Evolutionary conservation across 2,797 vertebrate genomes (phyloP).

Genomic region (Crenuchus spilurus): DNA sequence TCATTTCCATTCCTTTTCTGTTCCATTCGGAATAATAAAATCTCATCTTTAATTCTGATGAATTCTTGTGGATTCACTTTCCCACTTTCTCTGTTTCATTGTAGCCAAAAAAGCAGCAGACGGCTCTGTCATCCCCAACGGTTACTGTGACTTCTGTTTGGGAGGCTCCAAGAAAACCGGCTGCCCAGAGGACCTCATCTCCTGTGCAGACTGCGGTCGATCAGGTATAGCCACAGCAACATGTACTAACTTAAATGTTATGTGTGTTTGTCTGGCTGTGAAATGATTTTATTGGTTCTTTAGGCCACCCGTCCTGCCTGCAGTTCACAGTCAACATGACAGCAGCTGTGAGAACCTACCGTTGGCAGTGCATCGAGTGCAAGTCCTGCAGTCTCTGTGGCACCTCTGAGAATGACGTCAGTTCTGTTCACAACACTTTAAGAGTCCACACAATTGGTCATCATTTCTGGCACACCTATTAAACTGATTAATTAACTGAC

Average conservation of each 20-base stretch:
- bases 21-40: background rate
- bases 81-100: constrained; percentile 16
- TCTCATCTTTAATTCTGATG: background rate
- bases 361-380: constrained; percentile 97
- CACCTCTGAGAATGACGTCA: constrained; percentile 94
- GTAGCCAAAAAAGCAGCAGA: constrained; percentile 92
- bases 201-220: constrained; percentile 93
- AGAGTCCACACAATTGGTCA: background rate
- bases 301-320: constrained; percentile 94
- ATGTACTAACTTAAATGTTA: background rate
- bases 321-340: constrained; percentile 98
- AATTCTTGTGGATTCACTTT: background rate
- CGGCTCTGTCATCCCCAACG: constrained; percentile 91
- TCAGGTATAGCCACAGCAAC: constrained; percentile 76
- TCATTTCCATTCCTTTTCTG: background rate
- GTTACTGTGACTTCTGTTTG: constrained; percentile 95
- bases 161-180: constrained; percentile 94
- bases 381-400: constrained; percentile 95
- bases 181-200: constrained; percentile 94
- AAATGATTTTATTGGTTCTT: constrained; percentile 20
- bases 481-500: constrained; percentile 7
- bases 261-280: background rate
- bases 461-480: background rate
- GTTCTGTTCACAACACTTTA: constrained; percentile 47
- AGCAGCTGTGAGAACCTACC: constrained; percentile 91